Evolutionary conservation across 2,888 invertebrate species (phyloP).

Genomic region (Rhamphomyia laevipes): DNA sequence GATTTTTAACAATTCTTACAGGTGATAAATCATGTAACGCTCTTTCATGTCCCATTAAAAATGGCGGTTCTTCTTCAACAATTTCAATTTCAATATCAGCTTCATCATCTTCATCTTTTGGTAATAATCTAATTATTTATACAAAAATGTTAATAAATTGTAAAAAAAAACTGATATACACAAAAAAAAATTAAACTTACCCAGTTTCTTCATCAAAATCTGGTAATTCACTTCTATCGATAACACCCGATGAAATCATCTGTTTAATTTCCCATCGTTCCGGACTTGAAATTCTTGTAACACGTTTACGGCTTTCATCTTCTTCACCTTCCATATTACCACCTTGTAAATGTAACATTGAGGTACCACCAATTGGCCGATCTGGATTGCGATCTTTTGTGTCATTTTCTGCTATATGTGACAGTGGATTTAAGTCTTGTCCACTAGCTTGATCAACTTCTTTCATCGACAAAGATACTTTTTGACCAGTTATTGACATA

Average conservation of each 20-base stretch:
- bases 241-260: constrained; percentile 87
- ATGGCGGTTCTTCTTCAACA: constrained; percentile 97
- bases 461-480: constrained; percentile 92
- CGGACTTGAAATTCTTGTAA: constrained; percentile 88
- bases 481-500: constrained; percentile 83
- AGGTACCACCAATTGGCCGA: constrained; percentile 58
- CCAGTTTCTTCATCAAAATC: constrained; percentile 98
- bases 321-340: constrained; percentile 60
- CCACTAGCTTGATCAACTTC: constrained; percentile 95
- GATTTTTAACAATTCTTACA: constrained; percentile 94
- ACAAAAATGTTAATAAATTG: neutral
- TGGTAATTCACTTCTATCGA: constrained; percentile 87
- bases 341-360: constrained; percentile 41
- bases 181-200: constrained; percentile 26
- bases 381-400: constrained; percentile 76
- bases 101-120: constrained; percentile 86
- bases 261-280: constrained; percentile 98
- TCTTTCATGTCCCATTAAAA: constrained; percentile 85
- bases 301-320: constrained; percentile 68
- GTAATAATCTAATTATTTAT: constrained; percentile 43
- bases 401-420: constrained; percentile 49
- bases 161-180: neutral
- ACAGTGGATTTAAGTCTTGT: constrained; percentile 82
- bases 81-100: constrained; percentile 97
- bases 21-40: constrained; percentile 87